Base-by-base conservation (phyloP, 2,113 vertebrate species). In the Planiliza haematocheilus region DNA sequence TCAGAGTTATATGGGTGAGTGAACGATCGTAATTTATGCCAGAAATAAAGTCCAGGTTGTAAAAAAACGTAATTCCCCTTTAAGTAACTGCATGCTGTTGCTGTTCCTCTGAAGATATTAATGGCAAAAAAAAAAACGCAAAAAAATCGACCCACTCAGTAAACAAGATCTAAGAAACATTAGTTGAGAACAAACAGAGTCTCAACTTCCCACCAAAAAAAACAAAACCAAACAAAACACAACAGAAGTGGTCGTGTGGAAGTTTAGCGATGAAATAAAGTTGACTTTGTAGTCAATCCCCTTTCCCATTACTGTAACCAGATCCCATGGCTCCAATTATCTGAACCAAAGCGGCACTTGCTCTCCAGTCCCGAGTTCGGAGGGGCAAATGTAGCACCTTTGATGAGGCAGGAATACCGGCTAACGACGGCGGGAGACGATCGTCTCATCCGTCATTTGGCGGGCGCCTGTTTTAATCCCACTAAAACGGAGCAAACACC, bases 281-380 rank as follows among this genome's bases (percentile, higher is more conserved):
- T 71, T 57, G 68, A 77, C 60, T 74, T 37, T 80, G 38, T 58
- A 14, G 49, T 80, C 78, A 52, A 66, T 83, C 39, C 53, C 24
- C 41, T 72, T 74, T 66, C 39, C 37, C 42, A 60, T 77, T 78
- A 51, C 57, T 79, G 62, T 46, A 30, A 58, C 39, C 43, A 20
- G 53, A n/a, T 79, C 81, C 73, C 83, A 49, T 55, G 41, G 70
- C 74, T 82, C 80, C 70, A 88, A 75, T 89, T 85, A 84, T 77
- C 20, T 16, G 52, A 72, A 77, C 43, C 57, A 63, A 68, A 79
- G 61, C 39, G 37, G 36, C 38, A 11, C 56, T 59, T 6, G 18
- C 49, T 68, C 52, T 72, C 51, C 42, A 17, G 48, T 71, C 71
- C 48, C 34, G 65, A 9, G 71, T 56, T 77, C 61, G 70, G 52